Evolutionary conservation across 2,797 vertebrate genomes (phyloP).

Genomic region (Thripadectes ignobilis): DNA sequence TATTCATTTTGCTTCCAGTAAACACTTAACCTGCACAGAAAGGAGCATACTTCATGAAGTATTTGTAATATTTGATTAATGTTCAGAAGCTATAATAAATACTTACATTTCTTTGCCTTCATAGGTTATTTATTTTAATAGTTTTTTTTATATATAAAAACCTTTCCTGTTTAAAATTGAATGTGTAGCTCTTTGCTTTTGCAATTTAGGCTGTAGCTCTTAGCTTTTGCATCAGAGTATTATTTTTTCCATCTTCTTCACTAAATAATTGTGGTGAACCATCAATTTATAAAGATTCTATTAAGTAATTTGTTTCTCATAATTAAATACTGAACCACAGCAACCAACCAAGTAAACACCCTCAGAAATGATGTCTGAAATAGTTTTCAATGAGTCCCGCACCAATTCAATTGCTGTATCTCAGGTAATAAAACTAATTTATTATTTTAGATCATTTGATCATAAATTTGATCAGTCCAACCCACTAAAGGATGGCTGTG

Average conservation of each 20-base stretch:
- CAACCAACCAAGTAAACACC: not conserved
- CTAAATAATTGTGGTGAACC: not conserved
- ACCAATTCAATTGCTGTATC: not conserved
- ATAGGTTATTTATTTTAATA: not conserved
- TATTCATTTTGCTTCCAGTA: not conserved
- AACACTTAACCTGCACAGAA: not conserved
- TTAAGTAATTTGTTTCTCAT: slow-evolving; percentile 7
- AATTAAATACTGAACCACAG: not conserved
- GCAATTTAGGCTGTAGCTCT: not conserved
- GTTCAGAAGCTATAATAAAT: not conserved
- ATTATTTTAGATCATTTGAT: not conserved
- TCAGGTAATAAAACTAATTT: not conserved
- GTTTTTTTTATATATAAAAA: not conserved
- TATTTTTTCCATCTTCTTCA: not conserved
- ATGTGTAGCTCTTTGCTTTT: not conserved
- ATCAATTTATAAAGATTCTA: not conserved
- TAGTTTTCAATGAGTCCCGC: not conserved
- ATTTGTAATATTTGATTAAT: not conserved
- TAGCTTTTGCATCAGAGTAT: not conserved
- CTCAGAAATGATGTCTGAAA: not conserved
- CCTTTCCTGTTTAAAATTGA: not conserved
- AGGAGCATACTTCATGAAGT: not conserved
- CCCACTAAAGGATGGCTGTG: not conserved
- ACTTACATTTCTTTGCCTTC: not conserved
- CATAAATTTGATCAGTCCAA: not conserved